Evolutionary conservation across 2,113 vertebrate genomes (phyloP).

Genomic region (Pipa parva): DNA sequence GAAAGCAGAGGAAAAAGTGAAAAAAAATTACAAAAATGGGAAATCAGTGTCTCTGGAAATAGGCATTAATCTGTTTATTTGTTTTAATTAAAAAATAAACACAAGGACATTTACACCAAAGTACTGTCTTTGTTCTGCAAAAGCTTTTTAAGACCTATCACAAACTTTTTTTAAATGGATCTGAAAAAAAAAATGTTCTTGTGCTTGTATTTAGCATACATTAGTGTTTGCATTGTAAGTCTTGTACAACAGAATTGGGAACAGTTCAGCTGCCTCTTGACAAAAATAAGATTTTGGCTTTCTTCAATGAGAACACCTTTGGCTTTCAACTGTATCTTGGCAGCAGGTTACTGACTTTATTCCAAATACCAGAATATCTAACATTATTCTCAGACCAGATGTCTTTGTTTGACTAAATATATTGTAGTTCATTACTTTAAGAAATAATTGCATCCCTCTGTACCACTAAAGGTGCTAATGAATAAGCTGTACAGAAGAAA

Average conservation of each 20-base stretch:
- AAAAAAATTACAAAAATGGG: no score
- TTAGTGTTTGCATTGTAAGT: constrained; percentile 5
- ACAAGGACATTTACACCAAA: background rate
- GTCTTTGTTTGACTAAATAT: background rate
- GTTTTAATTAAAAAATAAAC: background rate
- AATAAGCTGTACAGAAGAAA: background rate
- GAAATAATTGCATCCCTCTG: background rate
- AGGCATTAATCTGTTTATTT: constrained; percentile 4
- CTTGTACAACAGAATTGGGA: background rate
- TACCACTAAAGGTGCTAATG: background rate
- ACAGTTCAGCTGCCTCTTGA: constrained; percentile 27
- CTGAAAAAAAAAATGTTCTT: constrained; percentile 17
- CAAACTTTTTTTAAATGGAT: constrained; percentile 19
- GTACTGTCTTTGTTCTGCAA: constrained; percentile 10
- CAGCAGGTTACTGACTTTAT: no score
- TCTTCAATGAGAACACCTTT: background rate
- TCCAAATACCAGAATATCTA: background rate
- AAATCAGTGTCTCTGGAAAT: no score
- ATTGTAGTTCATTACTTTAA: background rate
- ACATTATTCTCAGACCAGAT: background rate
- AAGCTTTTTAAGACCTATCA: constrained; percentile 17
- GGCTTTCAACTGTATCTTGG: constrained; percentile 2
- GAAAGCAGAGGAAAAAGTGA: no score
- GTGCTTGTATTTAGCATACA: constrained; percentile 25
- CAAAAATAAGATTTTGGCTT: constrained; percentile 24